These are phyloP conservation scores for Drosophila gunungcola DNA, from an alignment of 1,140 invertebrate species.

Conservation along the genomic window DNA sequence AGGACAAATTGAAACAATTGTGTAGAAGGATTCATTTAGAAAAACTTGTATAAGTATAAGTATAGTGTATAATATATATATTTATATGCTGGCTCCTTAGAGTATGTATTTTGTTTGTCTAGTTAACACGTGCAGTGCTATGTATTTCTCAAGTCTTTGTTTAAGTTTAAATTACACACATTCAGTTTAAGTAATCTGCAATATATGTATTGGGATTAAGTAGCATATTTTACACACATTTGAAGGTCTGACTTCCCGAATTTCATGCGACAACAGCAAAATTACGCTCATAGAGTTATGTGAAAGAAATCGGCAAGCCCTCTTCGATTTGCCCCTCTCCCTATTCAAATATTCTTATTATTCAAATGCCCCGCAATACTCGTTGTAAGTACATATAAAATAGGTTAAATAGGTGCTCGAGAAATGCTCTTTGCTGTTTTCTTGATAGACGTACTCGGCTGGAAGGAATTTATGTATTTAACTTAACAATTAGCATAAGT, in stretches of 20 bases:
- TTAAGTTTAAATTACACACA: slow-evolving; percentile 44
- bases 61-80: slow-evolving; percentile 41
- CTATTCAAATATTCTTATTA: slow-evolving; percentile 17
- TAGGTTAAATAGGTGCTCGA: slow-evolving; percentile 22
- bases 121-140: slow-evolving; percentile 49
- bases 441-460: slow-evolving; percentile 36
- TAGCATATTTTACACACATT: slow-evolving; percentile 48
- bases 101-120: slow-evolving; percentile 37
- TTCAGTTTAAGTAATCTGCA: slow-evolving; percentile 28
- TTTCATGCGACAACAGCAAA: slow-evolving; percentile 36
- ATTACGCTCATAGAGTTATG: slow-evolving; percentile 38
- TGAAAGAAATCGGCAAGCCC: slow-evolving; percentile 26
- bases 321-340: slow-evolving; percentile 2
- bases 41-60: slow-evolving; percentile 51
- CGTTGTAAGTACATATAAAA: slow-evolving; percentile 63
- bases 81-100: slow-evolving; percentile 35
- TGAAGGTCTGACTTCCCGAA: slow-evolving; percentile 25
- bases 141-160: slow-evolving; percentile 36
- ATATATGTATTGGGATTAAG: slow-evolving; percentile 44
- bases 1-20: slow-evolving; percentile 36
- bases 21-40: slow-evolving; percentile 34
- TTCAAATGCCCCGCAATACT: slow-evolving; percentile 23
- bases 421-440: slow-evolving; percentile 26
- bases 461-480: slow-evolving; percentile 54
- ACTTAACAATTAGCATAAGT: slow-evolving; percentile 59